phyloP scores from a whole-genome alignment of 2,113 vertebrate genomes.

The Macrotis lagotis region DNA sequence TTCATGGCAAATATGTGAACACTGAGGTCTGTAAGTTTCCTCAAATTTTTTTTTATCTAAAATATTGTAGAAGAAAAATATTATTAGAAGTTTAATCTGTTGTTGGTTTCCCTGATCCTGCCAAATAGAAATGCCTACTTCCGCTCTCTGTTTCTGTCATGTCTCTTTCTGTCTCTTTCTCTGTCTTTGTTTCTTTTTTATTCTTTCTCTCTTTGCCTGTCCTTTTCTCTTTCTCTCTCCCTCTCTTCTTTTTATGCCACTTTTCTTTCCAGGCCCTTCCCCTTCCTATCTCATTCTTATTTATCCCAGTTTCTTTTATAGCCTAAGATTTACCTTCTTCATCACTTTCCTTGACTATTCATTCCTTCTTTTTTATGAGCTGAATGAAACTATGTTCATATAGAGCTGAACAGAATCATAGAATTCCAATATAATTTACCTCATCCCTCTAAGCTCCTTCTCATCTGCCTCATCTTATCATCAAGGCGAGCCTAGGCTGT shows the following conservation, averaged over 20 bases:
- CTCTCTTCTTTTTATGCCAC: no score
- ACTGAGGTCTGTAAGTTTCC: background rate
- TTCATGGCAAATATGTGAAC: background rate
- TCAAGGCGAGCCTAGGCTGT: background rate
- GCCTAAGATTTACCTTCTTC: background rate
- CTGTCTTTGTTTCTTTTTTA: background rate
- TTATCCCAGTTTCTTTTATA: background rate
- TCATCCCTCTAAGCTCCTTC: background rate
- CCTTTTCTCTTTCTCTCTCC: background rate
- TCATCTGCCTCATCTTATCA: background rate
- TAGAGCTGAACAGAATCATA: background rate
- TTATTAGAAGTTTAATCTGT: background rate
- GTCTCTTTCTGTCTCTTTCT: background rate
- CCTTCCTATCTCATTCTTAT: background rate
- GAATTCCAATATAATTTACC: background rate
- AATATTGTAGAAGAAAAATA: background rate
- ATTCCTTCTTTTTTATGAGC: background rate
- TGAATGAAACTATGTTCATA: background rate
- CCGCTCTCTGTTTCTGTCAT: background rate
- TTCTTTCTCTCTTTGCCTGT: background rate
- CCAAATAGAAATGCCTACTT: background rate
- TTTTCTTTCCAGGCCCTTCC: background rate
- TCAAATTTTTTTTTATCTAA: background rate
- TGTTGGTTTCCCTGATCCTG: background rate
- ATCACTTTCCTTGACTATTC: rapidly evolving